These are phyloP conservation scores for Sinohyriopsis cumingii DNA, from an alignment of 2,888 invertebrate species.

Conservation along the genomic window DNA sequence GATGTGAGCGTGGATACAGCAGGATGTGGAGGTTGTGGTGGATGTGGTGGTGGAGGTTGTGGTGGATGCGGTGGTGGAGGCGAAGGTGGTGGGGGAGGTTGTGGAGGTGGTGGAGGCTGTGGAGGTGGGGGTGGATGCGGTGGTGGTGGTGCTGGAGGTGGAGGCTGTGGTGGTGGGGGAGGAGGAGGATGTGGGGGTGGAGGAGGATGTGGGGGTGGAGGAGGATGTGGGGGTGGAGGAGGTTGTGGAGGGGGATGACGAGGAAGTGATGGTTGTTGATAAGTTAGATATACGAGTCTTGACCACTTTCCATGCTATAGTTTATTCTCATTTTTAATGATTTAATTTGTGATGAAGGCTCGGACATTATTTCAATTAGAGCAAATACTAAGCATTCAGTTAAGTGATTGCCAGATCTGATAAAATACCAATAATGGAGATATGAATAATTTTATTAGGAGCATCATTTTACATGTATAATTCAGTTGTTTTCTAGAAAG, in stretches of 20 bases:
- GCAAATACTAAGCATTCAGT: no score
- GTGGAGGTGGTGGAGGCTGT: slow-evolving; percentile 2
- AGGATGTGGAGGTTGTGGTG: slow-evolving; percentile 4
- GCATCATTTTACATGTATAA: no score
- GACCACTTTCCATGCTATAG: no score
- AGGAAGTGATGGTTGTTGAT: slow-evolving; percentile 5
- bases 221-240: slow-evolving; percentile 9
- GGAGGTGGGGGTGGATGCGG: slow-evolving; percentile 8
- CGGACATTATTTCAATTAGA: no score
- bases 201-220: slow-evolving; percentile 3
- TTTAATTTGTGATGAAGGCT: no score
- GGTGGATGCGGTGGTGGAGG: slow-evolving; percentile 5
- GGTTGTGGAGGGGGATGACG: slow-evolving; percentile 10
- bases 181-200: slow-evolving; percentile 7
- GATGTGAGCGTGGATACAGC: not conserved
- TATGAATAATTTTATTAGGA: no score
- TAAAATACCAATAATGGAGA: no score
- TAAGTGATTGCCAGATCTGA: no score
- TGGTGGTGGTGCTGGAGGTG: slow-evolving; percentile 1
- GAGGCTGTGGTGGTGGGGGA: not conserved
- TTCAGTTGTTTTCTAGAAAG: no score
- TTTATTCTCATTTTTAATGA: no score
- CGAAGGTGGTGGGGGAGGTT: slow-evolving; percentile 29
- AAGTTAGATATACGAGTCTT: not conserved
- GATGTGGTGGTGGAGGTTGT: not conserved